Base-by-base conservation (phyloP, 2,888 invertebrate genomes). In the Dicycla oo region DNA sequence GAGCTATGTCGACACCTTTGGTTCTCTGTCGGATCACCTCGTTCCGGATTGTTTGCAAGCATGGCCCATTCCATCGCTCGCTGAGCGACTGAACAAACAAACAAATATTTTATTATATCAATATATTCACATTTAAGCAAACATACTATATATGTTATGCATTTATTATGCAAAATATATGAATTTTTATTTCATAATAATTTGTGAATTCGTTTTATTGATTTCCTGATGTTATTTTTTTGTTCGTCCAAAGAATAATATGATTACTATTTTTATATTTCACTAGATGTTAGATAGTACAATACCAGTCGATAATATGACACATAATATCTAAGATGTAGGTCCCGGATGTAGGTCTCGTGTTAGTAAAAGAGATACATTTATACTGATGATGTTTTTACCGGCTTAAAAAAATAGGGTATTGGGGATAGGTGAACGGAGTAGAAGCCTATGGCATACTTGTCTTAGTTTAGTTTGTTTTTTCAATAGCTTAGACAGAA, bases 201-300 rank as follows among this genome's bases (percentile, higher is more conserved):
- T 79, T 72, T 68, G 74, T 64, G 67, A 79, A 73, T 68, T 45
- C 54, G 13, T 65, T 73, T 81, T 82, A 82, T 82, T 82, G 75
- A 69, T 64, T 54, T 11, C 2, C 0, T 38, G 20, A 54, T 62
- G 40, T 45, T n/a, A 6, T 57, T 63, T 62, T 38, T 45, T 56
- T 43, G 10, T 73, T 30, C 43, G 20, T 49, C 23, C n/a, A 43
- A 72, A 78, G 57, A 51, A 72, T 58, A n/a, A n/a, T 54, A 45
- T 63, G 13, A 23, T 18, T 38, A 8, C 4, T 62, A 13, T 62
- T 45, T 70, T 7, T 38, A 45, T 51, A 26, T 26, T 58, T 60
- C 6, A 26, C 11, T 26, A 10, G 47, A 10, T 47, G 15, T 40
- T 40, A 34, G 11, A 30, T 30, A 30, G 30, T 30, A 30, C 34